Evolutionary conservation across 1,140 invertebrate genomes (phyloP).

Genomic region (Mesaphorura yosii): DNA sequence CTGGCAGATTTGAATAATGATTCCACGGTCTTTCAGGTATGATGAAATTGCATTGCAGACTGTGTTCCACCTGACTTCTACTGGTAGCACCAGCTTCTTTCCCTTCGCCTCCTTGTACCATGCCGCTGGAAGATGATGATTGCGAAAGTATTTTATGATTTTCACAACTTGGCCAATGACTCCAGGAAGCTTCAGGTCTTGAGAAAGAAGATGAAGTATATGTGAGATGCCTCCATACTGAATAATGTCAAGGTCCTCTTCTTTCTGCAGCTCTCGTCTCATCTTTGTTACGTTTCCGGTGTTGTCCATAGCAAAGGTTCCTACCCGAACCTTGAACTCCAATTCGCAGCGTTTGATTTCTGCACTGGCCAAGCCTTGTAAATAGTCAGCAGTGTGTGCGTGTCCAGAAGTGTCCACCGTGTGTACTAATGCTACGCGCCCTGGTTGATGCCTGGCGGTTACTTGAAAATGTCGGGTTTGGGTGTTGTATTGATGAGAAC

Average conservation of each 20-base stretch:
- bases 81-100: not conserved
- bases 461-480: too few relatives aligned
- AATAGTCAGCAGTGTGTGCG: not conserved
- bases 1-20: not conserved
- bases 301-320: not conserved
- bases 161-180: not conserved
- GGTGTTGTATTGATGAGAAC: too few relatives aligned
- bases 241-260: not conserved
- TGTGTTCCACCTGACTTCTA: not conserved
- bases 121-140: not conserved
- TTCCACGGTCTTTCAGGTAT: not conserved
- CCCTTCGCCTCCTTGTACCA: not conserved
- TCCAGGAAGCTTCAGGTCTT: not conserved
- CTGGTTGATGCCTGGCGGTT: too few relatives aligned
- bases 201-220: not conserved
- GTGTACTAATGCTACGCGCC: not conserved
- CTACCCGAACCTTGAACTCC: not conserved
- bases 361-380: not conserved
- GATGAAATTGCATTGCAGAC: not conserved
- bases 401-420: slow-evolving; percentile 2
- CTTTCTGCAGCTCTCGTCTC: not conserved
- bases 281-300: not conserved
- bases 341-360: not conserved
- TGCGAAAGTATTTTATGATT: slow-evolving; percentile 3
- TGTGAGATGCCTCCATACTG: not conserved